A percentile compares a stretch with the other conserved stretches of the same genome.
Conservation (phyloP, 2,888 invertebrate species). For the Diabrotica balteata region DNA sequence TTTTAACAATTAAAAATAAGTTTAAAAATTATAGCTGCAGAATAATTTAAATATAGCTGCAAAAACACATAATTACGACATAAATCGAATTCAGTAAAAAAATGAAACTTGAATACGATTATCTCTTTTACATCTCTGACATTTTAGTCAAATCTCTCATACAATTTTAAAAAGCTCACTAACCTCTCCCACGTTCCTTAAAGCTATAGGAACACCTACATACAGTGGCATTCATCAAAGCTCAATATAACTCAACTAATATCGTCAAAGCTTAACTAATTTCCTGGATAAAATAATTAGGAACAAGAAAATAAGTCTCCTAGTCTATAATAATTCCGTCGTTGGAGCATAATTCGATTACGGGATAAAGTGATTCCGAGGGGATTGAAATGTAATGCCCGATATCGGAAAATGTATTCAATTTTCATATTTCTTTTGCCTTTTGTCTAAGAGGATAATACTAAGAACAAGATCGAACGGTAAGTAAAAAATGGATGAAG, state of each 20-base stretch:
- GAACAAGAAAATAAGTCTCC: constrained; percentile 7
- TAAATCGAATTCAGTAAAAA: too few species aligned
- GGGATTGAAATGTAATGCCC: constrained; percentile 3
- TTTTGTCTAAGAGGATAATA: constrained; percentile 15
- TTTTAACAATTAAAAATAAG: too few species aligned
- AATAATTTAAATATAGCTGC: too few species aligned
- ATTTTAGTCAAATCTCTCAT: too few species aligned
- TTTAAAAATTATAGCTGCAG: too few species aligned
- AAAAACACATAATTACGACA: too few species aligned
- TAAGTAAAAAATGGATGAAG: too few species aligned
- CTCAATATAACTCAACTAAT: constrained; percentile 1
- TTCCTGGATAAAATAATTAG: constrained; percentile 16
- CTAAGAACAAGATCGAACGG: neutral
- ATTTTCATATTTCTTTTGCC: constrained; percentile 16
- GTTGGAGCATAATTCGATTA: constrained; percentile 17
- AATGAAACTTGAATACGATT: too few species aligned
- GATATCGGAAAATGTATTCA: constrained; percentile 10
- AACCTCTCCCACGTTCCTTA: too few species aligned
- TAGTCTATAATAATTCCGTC: constrained; percentile 14
- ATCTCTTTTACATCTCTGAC: too few species aligned
- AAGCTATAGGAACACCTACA: too few species aligned
- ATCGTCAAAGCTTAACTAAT: constrained; percentile 8
- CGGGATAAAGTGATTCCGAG: constrained; percentile 15
- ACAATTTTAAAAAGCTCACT: too few species aligned
- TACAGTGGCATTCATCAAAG: neutral